Conservation (phyloP, 1,140 invertebrate species). For the Yoshiicerus persimilis region DNA sequence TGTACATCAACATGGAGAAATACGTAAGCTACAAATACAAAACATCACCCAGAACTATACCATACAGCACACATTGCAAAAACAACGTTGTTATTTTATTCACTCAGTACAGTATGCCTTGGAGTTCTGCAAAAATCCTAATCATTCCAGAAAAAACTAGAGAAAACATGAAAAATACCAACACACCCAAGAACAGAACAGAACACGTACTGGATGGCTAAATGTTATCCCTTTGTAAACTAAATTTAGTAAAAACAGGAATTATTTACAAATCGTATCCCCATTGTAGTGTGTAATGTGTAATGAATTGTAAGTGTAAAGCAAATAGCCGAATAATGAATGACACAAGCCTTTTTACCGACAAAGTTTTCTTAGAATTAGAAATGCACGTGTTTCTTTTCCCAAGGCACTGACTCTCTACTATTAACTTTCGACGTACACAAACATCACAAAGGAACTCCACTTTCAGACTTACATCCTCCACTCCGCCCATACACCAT, state of each 20-base stretch:
- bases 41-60: no score
- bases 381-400: conserved; percentile 5
- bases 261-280: neutral
- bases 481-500: neutral
- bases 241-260: neutral
- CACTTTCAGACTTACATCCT: neutral
- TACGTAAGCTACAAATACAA: neutral
- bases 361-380: neutral
- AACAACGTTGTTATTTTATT: neutral
- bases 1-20: neutral
- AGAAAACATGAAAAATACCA: neutral
- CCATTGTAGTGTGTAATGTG: neutral
- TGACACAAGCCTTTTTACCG: neutral
- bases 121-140: neutral
- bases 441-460: neutral
- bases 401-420: neutral
- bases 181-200: neutral
- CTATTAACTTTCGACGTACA: neutral
- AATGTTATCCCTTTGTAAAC: neutral
- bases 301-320: neutral
- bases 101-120: no score
- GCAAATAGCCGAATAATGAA: conserved; percentile 3
- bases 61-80: neutral
- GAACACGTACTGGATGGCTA: neutral
- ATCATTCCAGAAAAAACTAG: neutral